Percentiles rank a stretch among this genome's conserved stretches.
phyloP scores from a whole-genome alignment of 1,140 invertebrate species.

The Paracyclopina nana region DNA sequence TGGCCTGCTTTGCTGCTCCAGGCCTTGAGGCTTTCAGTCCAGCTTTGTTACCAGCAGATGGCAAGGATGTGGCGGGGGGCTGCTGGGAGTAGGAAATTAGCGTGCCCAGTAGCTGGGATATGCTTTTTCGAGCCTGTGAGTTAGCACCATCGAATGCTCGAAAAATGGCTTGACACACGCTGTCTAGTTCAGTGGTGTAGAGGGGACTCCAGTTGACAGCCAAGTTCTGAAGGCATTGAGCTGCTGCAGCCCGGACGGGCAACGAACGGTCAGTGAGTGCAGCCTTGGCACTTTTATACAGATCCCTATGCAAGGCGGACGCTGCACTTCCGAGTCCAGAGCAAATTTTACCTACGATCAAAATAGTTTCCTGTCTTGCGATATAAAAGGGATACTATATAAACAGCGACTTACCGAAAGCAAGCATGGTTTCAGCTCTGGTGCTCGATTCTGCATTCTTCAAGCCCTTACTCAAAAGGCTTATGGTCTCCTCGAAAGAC shows the following conservation, averaged over 20 bases:
- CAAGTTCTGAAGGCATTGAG: conserved; percentile 68
- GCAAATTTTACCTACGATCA: conserved; percentile 34
- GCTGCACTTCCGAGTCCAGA: conserved; percentile 71
- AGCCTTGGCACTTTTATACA: conserved; percentile 65
- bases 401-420: conserved; percentile 58
- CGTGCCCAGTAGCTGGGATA: conserved; percentile 71
- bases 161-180: conserved; percentile 65
- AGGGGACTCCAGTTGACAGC: conserved; percentile 68
- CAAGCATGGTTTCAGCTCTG: conserved; percentile 87
- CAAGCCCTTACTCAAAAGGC: conserved; percentile 25
- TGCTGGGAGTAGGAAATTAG: conserved; percentile 60
- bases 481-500: conserved; percentile 95
- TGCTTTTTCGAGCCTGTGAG: conserved; percentile 76
- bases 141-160: conserved; percentile 79
- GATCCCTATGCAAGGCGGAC: conserved; percentile 66
- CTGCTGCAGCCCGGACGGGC: conserved; percentile 67
- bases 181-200: conserved; percentile 73
- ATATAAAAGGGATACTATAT: too few relatives aligned
- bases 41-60: too few relatives aligned
- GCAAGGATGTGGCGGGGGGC: too few relatives aligned
- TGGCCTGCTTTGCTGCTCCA: conserved; percentile 21
- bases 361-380: too few relatives aligned
- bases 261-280: conserved; percentile 72
- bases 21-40: too few relatives aligned
- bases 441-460: conserved; percentile 88